Evolutionary conservation across 1,140 invertebrate genomes (phyloP).

Genomic region (Temnothorax nylanderi): DNA sequence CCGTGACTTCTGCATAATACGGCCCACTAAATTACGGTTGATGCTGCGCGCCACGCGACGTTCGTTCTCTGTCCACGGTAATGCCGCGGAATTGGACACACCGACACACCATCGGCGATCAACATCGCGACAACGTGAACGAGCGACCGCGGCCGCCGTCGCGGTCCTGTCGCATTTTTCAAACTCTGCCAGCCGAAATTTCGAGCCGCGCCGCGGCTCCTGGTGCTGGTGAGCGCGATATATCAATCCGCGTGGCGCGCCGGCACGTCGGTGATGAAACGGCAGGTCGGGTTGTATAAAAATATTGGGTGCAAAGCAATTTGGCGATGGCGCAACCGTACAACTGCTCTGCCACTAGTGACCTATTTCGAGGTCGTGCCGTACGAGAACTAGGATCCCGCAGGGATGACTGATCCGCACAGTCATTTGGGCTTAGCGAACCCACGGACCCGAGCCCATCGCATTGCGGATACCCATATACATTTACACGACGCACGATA

Average conservation of each 20-base stretch:
- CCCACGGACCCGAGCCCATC: neutral
- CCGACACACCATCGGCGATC: slow-evolving; percentile 59
- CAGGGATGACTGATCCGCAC: slow-evolving; percentile 16
- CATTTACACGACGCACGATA: neutral
- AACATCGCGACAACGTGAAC: slow-evolving; percentile 47
- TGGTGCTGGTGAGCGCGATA: slow-evolving; percentile 8
- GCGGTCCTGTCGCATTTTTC: slow-evolving; percentile 50
- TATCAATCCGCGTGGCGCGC: slow-evolving; percentile 39
- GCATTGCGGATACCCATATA: neutral
- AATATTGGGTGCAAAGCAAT: slow-evolving; percentile 55
- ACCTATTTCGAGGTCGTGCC: slow-evolving; percentile 4
- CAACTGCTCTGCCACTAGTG: slow-evolving; percentile 19
- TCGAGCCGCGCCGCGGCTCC: slow-evolving; percentile 10
- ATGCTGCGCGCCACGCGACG: slow-evolving; percentile 31
- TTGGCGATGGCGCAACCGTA: slow-evolving; percentile 15
- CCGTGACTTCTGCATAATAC: slow-evolving; percentile 61
- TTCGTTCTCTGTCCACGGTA: slow-evolving; percentile 48
- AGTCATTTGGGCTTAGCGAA: slow-evolving; percentile 20
- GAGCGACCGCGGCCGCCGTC: slow-evolving; percentile 10
- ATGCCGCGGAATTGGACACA: slow-evolving; percentile 60
- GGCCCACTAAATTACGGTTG: slow-evolving; percentile 66
- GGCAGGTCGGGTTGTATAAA: slow-evolving; percentile 35
- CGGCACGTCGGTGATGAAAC: slow-evolving; percentile 30
- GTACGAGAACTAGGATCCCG: neutral
- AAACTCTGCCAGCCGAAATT: slow-evolving; percentile 49